Evolutionary conservation across 2,888 invertebrate species (phyloP).

Genomic region (Lampropteryx suffumata): DNA sequence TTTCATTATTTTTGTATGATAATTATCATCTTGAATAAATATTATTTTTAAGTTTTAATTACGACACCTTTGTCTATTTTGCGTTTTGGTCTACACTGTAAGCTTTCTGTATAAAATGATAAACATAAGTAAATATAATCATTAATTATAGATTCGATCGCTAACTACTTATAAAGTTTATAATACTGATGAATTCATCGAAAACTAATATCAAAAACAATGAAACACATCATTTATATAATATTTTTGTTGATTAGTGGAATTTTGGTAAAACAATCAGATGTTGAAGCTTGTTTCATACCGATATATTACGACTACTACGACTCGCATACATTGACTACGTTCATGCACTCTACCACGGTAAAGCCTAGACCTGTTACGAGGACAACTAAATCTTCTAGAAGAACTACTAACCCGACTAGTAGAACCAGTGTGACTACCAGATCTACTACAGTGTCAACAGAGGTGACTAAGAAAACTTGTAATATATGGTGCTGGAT

Average conservation of each 20-base stretch:
- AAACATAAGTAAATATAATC: too few species aligned
- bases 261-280: not conserved
- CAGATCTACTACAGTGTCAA: constrained; percentile 8
- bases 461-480: constrained; percentile 20
- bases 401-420: not conserved
- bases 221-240: not conserved
- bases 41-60: too few species aligned
- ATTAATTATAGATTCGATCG: too few species aligned
- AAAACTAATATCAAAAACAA: not conserved
- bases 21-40: too few species aligned
- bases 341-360: constrained; percentile 2
- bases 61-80: too few species aligned
- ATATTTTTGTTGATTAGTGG: not conserved
- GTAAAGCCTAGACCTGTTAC: constrained; percentile 1
- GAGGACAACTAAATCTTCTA: too few species aligned
- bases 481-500: constrained; percentile 62
- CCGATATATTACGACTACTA: constrained; percentile 12
- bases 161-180: too few species aligned
- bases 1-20: too few species aligned
- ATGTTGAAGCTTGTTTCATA: constrained; percentile 12
- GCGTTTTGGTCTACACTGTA: too few species aligned
- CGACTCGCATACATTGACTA: not conserved
- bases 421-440: constrained; percentile 1
- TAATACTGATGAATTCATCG: too few species aligned
- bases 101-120: too few species aligned